Percentiles rank a stretch among this genome's conserved stretches.
phyloP scores from a whole-genome alignment of 1,140 invertebrate genomes.

The Heliothis virescens region DNA sequence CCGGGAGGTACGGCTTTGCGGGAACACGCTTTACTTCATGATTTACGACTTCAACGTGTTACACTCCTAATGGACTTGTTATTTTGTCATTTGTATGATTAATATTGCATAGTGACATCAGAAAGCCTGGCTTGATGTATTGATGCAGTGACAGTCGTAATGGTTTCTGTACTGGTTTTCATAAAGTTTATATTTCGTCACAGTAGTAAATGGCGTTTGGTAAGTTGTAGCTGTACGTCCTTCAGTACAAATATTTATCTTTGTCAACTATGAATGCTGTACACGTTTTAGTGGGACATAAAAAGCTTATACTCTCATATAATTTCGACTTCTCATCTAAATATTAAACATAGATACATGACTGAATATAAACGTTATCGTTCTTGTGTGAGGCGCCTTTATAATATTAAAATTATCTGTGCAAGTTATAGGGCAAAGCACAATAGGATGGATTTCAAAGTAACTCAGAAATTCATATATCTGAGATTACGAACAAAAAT shows the following conservation, averaged over 20 bases:
- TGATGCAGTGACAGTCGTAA: conserved; percentile 22
- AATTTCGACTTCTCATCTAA: too few species aligned
- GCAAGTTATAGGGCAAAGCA: too few species aligned
- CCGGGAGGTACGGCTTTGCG: conserved; percentile 49
- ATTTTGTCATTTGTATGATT: conserved; percentile 72
- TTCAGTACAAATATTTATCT: background rate
- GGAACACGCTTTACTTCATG: conserved; percentile 56
- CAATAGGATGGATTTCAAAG: too few species aligned
- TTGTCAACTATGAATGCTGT: background rate
- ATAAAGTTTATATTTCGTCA: too few species aligned
- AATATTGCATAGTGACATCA: conserved; percentile 56
- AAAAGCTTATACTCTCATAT: background rate
- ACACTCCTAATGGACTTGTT: conserved; percentile 68
- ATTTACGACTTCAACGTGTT: conserved; percentile 68
- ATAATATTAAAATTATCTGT: too few species aligned
- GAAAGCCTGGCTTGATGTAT: conserved; percentile 39
- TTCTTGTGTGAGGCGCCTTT: too few species aligned
- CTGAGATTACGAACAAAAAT: too few species aligned
- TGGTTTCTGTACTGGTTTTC: background rate
- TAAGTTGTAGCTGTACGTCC: background rate
- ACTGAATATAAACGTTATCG: too few species aligned
- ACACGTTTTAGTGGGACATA: background rate
- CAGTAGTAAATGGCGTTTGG: background rate
- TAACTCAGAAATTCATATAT: too few species aligned
- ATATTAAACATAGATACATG: background rate